Base-by-base conservation (phyloP, 92 coral and sea anemone species). In the Palythoa grandiflora region DNA sequence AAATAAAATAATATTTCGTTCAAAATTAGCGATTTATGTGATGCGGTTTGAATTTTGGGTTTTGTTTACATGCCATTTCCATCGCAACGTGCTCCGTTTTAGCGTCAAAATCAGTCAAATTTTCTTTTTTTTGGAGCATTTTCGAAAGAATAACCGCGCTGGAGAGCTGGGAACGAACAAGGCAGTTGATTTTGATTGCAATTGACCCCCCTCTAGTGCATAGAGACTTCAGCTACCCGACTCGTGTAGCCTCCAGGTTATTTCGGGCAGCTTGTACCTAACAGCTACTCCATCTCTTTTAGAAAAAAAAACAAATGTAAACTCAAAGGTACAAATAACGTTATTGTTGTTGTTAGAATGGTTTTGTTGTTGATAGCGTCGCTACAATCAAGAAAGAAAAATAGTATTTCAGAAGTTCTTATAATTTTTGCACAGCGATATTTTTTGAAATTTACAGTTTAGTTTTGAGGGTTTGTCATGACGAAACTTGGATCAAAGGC, bases 51-150 rank as follows among this genome's bases (percentile, higher is more conserved):
- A 72, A 37, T 72, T 19, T 50, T 37, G 2, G n/a, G 77, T 47
- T 72, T 72, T 72, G 77, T 72, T 72, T 72, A 72, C 52, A 38
- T 38, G 47, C 40, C 50, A 50, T 72, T 5, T 37, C 48, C 40
- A 72, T 72, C n/a, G n/a, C n/a, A n/a, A n/a, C n/a, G n/a, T n/a
- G 77, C 50, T 19, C 50, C 37, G 77, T 72, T 72, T 72, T 72
- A 2, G 77, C 50, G 38, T 50, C 50, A 37, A 72, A 72, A 35
- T 72, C 77, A 40, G 47, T 40, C 47, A 40, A 40, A 40, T 40
- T 40, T 40, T 5, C 5, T 40, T 40, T 40, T 40, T 40, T 40
- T 40, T 40, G 2, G 47, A 40, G 47, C 47, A 40, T 2, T 40
- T 40, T 40, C 47, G 5, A 40, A 2, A 40, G 47, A 40, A 40